These are phyloP conservation scores for Pomphorhynchus laevis DNA, from an alignment of 1,140 invertebrate species.

Conservation along the genomic window DNA sequence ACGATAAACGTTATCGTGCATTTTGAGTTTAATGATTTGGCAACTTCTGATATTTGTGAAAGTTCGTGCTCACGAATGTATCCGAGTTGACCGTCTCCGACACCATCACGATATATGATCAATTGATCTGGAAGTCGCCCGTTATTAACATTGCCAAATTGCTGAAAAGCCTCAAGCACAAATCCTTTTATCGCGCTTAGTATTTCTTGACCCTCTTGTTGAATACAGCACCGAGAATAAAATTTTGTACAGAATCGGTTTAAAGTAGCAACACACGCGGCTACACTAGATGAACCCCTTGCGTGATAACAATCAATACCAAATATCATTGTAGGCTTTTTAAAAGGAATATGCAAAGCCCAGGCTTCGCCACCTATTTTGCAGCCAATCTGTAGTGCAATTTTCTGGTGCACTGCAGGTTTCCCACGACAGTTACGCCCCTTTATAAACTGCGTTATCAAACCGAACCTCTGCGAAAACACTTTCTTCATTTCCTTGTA, in stretches of 20 bases:
- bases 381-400: slow-evolving; percentile 69
- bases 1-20: slow-evolving; percentile 7
- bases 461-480: too few relatives aligned
- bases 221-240: slow-evolving; percentile 34
- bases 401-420: slow-evolving; percentile 57
- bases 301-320: slow-evolving; percentile 70
- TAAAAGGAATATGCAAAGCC: slow-evolving; percentile 35
- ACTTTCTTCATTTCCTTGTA: too few relatives aligned
- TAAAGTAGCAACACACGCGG: slow-evolving; percentile 30
- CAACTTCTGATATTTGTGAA: neutral
- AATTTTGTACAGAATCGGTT: slow-evolving; percentile 27
- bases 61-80: slow-evolving; percentile 4
- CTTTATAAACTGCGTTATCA: too few relatives aligned
- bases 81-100: slow-evolving; percentile 46
- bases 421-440: too few relatives aligned
- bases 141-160: slow-evolving; percentile 25
- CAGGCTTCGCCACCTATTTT: slow-evolving; percentile 68
- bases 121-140: slow-evolving; percentile 16
- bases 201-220: slow-evolving; percentile 34
- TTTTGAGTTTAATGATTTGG: neutral
- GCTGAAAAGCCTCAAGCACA: slow-evolving; percentile 30
- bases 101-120: slow-evolving; percentile 55
- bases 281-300: slow-evolving; percentile 18
- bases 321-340: slow-evolving; percentile 25
- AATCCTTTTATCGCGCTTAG: slow-evolving; percentile 34